Conservation (phyloP, 1,140 invertebrate species). For the Macrobrachium rosenbergii region DNA sequence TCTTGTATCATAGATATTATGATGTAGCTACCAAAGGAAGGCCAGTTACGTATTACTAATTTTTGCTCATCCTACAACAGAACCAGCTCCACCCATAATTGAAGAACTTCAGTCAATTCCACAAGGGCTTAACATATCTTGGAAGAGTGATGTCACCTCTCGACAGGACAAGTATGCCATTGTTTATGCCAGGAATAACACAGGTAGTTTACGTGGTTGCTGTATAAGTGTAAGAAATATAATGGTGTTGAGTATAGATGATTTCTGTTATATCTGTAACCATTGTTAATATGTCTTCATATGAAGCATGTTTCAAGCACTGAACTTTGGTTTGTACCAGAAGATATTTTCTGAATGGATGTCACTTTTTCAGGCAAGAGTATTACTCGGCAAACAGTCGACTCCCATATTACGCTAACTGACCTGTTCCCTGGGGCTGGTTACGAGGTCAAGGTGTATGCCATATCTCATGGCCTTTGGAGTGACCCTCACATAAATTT, state of each 20-base stretch:
- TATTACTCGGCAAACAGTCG: constrained; percentile 76
- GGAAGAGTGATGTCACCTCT: constrained; percentile 93
- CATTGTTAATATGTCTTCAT: too few species aligned
- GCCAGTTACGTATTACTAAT: too few species aligned
- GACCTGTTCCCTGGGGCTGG: constrained; percentile 88
- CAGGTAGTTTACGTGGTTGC: constrained; percentile 71
- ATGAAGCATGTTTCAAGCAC: too few species aligned
- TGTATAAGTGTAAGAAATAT: background rate
- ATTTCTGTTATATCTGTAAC: background rate
- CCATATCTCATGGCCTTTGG: constrained; percentile 83
- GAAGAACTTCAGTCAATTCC: constrained; percentile 83
- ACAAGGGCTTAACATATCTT: constrained; percentile 86
- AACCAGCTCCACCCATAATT: constrained; percentile 89
- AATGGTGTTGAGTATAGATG: background rate
- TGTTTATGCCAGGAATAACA: constrained; percentile 85
- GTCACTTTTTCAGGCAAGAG: constrained; percentile 67
- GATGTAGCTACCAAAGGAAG: too few species aligned
- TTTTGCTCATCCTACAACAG: constrained; percentile 66
- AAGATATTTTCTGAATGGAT: background rate
- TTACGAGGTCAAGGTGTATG: constrained; percentile 90
- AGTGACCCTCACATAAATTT: constrained; percentile 90
- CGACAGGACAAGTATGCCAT: constrained; percentile 90
- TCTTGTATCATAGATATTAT: too few species aligned
- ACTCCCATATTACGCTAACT: constrained; percentile 81
- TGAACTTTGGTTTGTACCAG: too few species aligned